A percentile compares a stretch with the other conserved stretches of the same genome.
phyloP scores from a whole-genome alignment of 2,797 vertebrate species.

The Sandelia bainsii region DNA sequence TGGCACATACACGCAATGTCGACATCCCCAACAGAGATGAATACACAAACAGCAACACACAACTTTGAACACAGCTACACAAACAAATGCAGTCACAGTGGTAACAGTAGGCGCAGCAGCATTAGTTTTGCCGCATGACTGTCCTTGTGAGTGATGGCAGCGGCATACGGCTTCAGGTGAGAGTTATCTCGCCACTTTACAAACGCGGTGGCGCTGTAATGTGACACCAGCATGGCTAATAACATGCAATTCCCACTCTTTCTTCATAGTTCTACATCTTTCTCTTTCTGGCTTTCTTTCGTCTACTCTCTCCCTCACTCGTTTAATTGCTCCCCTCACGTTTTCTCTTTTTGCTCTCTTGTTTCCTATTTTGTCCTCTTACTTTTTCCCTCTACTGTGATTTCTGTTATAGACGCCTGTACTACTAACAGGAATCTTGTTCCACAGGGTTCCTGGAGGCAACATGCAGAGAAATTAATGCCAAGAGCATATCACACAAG shows the following conservation, averaged over 20 bases:
- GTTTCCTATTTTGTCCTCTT: slow-evolving; percentile 41
- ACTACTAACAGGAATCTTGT: slow-evolving; percentile 38
- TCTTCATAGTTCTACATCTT: slow-evolving; percentile 21
- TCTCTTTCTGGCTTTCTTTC: slow-evolving; percentile 30
- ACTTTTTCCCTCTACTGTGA: slow-evolving; percentile 31
- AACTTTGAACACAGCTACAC: slow-evolving; percentile 1
- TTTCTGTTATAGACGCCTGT: slow-evolving; percentile 56
- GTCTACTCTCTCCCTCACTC: slow-evolving; percentile 18
- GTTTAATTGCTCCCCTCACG: slow-evolving; percentile 55
- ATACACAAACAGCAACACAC: not conserved
- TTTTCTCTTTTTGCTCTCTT: slow-evolving; percentile 20
- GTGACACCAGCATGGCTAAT: slow-evolving; percentile 70
- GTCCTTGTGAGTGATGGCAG: slow-evolving; percentile 71
- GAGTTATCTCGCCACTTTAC: slow-evolving; percentile 72
- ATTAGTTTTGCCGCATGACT: slow-evolving; percentile 58
- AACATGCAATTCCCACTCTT: slow-evolving; percentile 42
- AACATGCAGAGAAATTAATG: slow-evolving; percentile 46
- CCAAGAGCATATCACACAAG: slow-evolving; percentile 43
- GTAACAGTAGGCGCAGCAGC: slow-evolving; percentile 30
- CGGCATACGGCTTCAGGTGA: slow-evolving; percentile 62
- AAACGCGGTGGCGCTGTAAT: slow-evolving; percentile 64
- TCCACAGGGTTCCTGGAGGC: slow-evolving; percentile 63
- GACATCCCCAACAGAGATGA: slow-evolving; percentile 7
- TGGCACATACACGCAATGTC: not conserved
- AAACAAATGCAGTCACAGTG: slow-evolving; percentile 22